Base-by-base conservation (phyloP, 2,113 vertebrate genomes). In the Odontesthes bonariensis region DNA sequence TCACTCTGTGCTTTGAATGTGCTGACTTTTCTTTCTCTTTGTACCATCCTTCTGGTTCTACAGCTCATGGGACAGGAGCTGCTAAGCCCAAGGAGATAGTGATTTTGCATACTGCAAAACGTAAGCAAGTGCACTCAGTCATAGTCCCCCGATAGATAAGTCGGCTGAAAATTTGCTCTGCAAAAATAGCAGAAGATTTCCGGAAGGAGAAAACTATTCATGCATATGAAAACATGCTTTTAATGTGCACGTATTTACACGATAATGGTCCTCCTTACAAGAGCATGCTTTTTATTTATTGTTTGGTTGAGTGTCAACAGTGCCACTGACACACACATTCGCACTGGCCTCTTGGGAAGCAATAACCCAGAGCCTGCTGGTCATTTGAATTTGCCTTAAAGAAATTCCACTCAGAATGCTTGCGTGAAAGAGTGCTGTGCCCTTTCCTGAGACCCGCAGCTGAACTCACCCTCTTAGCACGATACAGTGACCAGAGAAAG, bases 31-130 rank as follows among this genome's bases (percentile, higher is more conserved):
- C 63, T 49, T 64, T 33, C 65, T 77, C 53, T 42, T 58, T 77
- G 38, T 65, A 76, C 85, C 61, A 13, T 67, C 86, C 65, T 69
- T 58, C 66, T 69, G 79, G 71, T 74, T 59, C 60, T 67, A 31
- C 58, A 51, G 56, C 83, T 83, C 61, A 64, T 66, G 80, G 86
- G 77, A 89, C 51, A 42, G 51, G 79, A 88, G 83, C 53, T 82
- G 83, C 88, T 90, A 88, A 87, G 81, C 79, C 73, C 80, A 79
- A 89, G 84, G 73, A 83, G 82, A 84, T 68, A 64, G 79, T 58
- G 86, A 88, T 86, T 88, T 89, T 69, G 42, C 71, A 88, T 72
- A 73, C 63, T 62, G 76, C 59, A 69, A 87, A 74, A 87, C 82
- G 81, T 86, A 65, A 86, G 87, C 86, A 84, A 93, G 79, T 75